Base-by-base conservation (phyloP, 1,140 invertebrate species). In the Drosophila grimshawi region DNA sequence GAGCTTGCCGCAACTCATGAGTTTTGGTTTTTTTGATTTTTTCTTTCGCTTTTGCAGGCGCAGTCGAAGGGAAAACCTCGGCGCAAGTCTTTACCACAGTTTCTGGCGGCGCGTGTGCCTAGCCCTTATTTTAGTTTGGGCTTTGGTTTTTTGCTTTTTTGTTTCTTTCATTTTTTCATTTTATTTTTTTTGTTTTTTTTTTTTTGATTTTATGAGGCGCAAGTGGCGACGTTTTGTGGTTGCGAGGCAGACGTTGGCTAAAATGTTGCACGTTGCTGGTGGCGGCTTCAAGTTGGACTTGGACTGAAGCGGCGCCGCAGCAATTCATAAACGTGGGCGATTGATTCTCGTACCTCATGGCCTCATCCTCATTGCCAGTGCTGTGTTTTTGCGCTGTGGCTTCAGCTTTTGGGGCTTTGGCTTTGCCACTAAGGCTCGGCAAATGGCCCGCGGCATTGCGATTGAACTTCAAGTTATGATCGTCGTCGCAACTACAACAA, bases 401-500 rank as follows among this genome's bases (percentile, higher is more conserved):
- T 64, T 35, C 55, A 49, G 72, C 76, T 74, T 56, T 62, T 65
- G 78, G 83, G 85, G 85, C 85, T 89, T 79, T 81, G 82, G 80
- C 78, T 90, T 79, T 81, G 83, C 76, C 89, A 91, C 89, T 91
- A 90, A 91, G 89, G 89, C 86, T 77, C 80, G 89, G 89, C 89
- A 90, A 91, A 91, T 91, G 89, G 90, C 89, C 89, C 78, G 89
- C 89, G 89, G 89, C 89, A 89, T 91, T 90, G 81, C 90, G 89
- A 91, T 91, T 91, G 89, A 91, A 91, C 89, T 91, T 91, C 90
- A 90, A 91, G 89, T 91, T 91, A 91, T 91, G 89, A 91, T 88
- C 88, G 81, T 81, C 80, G 83, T 83, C 80, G 80, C 74, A 83
- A 79, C 76, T 57, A 71, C 65, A 75, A 19, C 19, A 19, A 19